Evolutionary conservation across 2,113 vertebrate species (phyloP).

Genomic region (Cheilinus undulatus): DNA sequence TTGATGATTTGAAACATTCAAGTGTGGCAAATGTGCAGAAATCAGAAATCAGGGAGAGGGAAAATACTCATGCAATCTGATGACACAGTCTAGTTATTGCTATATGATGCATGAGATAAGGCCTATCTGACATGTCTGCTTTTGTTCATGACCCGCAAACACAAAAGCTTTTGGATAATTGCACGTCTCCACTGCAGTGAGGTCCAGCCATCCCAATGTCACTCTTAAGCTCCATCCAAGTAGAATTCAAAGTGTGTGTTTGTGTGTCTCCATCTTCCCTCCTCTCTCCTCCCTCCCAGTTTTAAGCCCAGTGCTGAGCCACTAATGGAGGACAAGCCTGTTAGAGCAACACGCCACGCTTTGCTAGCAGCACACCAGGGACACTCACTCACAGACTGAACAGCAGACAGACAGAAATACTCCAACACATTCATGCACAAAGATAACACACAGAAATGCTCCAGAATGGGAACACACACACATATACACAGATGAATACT

Average conservation of each 20-base stretch:
- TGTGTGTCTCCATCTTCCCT: conserved; percentile 33
- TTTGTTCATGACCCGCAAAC: conserved; percentile 1
- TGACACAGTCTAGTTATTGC: not conserved
- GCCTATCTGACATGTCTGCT: not conserved
- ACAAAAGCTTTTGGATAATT: not conserved
- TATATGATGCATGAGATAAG: not conserved
- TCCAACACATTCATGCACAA: conserved; percentile 24
- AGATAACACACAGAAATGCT: conserved; percentile 35
- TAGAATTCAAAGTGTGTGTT: conserved; percentile 31
- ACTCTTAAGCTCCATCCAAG: conserved; percentile 29
- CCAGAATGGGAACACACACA: conserved; percentile 22
- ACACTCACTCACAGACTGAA: conserved; percentile 29
- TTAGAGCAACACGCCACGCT: conserved; percentile 74
- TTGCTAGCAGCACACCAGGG: conserved; percentile 59
- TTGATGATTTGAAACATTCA: too few relatives aligned
- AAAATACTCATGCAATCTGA: not conserved
- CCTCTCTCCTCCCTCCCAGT: conserved; percentile 40
- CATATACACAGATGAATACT: conserved; percentile 41
- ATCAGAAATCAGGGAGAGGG: too few relatives aligned
- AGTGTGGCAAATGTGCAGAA: too few relatives aligned
- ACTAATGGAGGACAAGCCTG: conserved; percentile 79
- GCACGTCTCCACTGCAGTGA: conserved; percentile 18
- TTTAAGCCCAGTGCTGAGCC: conserved; percentile 69
- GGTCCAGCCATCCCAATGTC: conserved; percentile 2
- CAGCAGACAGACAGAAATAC: conserved; percentile 3